Percentiles rank a stretch among this genome's conserved stretches.
Evolutionary conservation across 2,113 vertebrate species (phyloP).

Genomic region (Camelus bactrianus): DNA sequence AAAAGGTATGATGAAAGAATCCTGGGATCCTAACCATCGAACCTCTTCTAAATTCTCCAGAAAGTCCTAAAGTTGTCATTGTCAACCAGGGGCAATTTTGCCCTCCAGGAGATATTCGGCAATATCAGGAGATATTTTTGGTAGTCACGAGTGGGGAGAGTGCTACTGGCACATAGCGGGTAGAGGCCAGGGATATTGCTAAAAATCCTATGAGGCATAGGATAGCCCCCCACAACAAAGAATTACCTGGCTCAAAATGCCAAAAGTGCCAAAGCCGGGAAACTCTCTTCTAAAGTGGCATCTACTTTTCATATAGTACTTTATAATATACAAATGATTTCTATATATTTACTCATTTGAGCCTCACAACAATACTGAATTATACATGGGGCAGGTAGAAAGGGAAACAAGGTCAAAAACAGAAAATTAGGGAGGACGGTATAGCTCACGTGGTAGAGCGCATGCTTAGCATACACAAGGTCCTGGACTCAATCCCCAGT

Average conservation of each 20-base stretch:
- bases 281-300: background rate
- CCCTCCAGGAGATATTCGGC: background rate
- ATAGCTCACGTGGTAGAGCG: too few relatives aligned
- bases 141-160: background rate
- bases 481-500: too few relatives aligned
- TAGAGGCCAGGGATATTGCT: background rate
- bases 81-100: background rate
- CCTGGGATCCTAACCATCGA: background rate
- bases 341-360: background rate
- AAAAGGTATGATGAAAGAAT: background rate
- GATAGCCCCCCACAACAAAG: background rate
- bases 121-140: background rate
- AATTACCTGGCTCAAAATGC: background rate
- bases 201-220: background rate
- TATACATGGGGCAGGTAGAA: background rate
- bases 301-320: background rate
- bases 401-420: background rate
- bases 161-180: background rate
- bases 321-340: background rate
- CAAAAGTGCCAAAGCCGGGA: background rate
- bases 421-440: background rate
- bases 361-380: background rate
- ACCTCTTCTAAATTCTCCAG: background rate
- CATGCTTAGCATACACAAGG: too few relatives aligned
- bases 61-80: background rate